Conservation (phyloP, 2,113 vertebrate species). For the Tachysurus fulvidraco region DNA sequence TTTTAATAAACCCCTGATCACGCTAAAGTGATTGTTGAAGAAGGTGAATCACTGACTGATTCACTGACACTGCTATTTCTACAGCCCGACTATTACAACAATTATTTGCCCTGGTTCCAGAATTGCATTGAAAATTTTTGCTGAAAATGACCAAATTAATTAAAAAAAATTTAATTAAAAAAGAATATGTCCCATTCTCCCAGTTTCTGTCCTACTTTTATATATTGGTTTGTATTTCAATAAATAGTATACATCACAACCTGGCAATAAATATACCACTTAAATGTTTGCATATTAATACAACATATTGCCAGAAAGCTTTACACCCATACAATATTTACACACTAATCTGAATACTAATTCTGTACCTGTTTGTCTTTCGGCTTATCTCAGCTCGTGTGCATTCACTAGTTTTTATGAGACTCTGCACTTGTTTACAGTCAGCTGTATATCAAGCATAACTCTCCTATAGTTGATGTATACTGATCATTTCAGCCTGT, state of each 20-base stretch:
- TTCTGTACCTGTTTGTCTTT: neutral
- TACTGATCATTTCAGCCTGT: slow-evolving; percentile 61
- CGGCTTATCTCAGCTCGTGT: neutral
- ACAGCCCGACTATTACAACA: neutral
- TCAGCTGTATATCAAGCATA: slow-evolving; percentile 49
- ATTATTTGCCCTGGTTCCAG: neutral
- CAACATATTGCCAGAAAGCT: neutral
- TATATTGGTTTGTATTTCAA: neutral
- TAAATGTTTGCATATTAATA: neutral
- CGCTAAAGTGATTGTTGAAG: neutral
- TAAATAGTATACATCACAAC: too few species aligned
- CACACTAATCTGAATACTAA: neutral
- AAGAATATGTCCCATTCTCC: neutral
- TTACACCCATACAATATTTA: neutral
- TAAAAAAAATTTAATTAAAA: too few species aligned
- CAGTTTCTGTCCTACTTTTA: neutral
- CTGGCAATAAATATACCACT: too few species aligned
- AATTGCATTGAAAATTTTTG: neutral
- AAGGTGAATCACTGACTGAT: neutral
- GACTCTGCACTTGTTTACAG: slow-evolving; percentile 17
- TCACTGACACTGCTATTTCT: neutral
- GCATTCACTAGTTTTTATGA: neutral
- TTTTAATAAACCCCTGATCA: neutral
- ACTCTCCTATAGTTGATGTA: slow-evolving; percentile 56
- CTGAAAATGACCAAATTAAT: neutral